Base-by-base conservation (phyloP, 2,797 vertebrate species). In the Cirrhinus molitorella region DNA sequence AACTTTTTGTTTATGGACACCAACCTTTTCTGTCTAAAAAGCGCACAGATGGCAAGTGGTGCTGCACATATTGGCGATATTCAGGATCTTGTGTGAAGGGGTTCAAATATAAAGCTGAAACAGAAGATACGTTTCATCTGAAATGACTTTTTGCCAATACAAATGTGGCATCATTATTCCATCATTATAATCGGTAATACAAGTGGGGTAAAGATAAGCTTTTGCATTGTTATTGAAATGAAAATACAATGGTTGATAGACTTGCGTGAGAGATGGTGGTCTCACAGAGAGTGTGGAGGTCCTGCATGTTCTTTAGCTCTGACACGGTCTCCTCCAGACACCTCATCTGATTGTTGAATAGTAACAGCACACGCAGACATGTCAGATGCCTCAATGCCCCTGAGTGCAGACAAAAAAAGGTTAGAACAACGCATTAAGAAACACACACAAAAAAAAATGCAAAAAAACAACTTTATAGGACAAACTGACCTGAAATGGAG, bases 51-150 rank as follows among this genome's bases (percentile, higher is more conserved):
- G 94, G 93, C 82, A 96, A 90, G 63, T 90, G 90, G 81, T 96
- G 87, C 84, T 96, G 91, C 65, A 94, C 89, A 16, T 94, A 92
- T 5, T 91, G 88, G 61, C 92, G 92, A 79, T 96, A 96, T 73
- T 89, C 90, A 14, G 88, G 70, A 31, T 96, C 94, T 53, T 93
- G 92, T 40, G 93, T 91, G 84, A 96, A 89, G 73, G 95, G 95
- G 80, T 97, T 97, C 81, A 94, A 93, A 91, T 94, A 95, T 3
- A 97, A 91, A 88, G 91, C 96, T 96, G 91, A 73, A 85, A 83
- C 14, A 51, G 23, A 66, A 53, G 3, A 53, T 65, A 34, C 4
- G 45, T 51, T 19, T 25, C 31, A 11, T 34, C 10, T 47, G 1
- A 31, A 47, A 76, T 55, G 2, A 66, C 1, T 70, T 70, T 70